phyloP scores from a whole-genome alignment of 2,797 vertebrate species.

The Phoxinus dragarum region DNA sequence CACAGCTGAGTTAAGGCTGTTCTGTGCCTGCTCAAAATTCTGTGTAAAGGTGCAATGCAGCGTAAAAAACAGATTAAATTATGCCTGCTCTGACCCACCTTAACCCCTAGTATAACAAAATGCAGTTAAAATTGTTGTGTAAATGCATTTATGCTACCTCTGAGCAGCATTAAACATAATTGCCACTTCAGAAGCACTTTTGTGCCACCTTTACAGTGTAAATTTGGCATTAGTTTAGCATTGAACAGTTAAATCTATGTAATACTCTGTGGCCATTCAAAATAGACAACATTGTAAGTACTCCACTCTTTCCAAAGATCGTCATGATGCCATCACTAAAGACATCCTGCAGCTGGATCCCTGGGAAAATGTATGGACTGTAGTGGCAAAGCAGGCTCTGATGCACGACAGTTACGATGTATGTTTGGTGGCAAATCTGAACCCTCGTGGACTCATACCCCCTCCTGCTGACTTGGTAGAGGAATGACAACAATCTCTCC shows the following conservation, averaged over 20 bases:
- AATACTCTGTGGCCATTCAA: not conserved
- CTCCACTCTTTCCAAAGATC: constrained; percentile 78
- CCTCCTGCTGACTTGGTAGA: constrained; percentile 86
- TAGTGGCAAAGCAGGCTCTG: constrained; percentile 83
- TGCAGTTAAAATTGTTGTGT: not conserved
- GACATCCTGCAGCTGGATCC: constrained; percentile 94
- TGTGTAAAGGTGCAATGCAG: too few relatives aligned
- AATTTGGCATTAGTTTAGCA: not conserved
- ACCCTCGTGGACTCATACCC: constrained; percentile 91
- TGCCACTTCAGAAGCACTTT: too few relatives aligned
- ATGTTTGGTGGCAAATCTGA: constrained; percentile 94
- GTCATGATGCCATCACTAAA: constrained; percentile 93
- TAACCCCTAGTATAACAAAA: too few relatives aligned
- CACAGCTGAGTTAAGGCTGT: too few relatives aligned
- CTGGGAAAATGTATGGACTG: constrained; percentile 93
- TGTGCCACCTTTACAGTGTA: too few relatives aligned
- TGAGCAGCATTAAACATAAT: too few relatives aligned
- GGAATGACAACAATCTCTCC: constrained; percentile 64
- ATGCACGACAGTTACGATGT: constrained; percentile 98
- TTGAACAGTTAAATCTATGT: not conserved
- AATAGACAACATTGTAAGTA: constrained; percentile 13
- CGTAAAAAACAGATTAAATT: too few relatives aligned
- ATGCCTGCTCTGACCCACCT: too few relatives aligned
- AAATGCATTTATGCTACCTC: too few relatives aligned
- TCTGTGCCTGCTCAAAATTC: too few relatives aligned